Evolutionary conservation across 2,888 invertebrate species (phyloP).

Genomic region (Sussaba pulchella): DNA sequence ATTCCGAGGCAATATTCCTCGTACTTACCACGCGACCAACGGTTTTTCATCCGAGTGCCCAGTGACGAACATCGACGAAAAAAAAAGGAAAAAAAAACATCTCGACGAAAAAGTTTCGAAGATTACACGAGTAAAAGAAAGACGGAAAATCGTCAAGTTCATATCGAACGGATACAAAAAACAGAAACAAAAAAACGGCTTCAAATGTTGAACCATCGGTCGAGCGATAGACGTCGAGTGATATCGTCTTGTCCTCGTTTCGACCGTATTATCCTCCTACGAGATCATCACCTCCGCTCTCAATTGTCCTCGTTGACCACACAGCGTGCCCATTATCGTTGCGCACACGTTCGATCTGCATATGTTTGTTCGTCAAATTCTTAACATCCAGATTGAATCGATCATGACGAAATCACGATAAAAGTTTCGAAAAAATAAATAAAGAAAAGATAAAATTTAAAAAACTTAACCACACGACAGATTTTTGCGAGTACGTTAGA

Average conservation of each 20-base stretch:
- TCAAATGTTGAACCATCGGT: not conserved
- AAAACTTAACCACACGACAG: too few species aligned
- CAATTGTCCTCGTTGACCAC: constrained; percentile 69
- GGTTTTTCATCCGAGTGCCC: not conserved
- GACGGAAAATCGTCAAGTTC: too few species aligned
- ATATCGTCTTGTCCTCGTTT: constrained; percentile 31
- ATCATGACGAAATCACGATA: not conserved
- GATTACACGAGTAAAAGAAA: too few species aligned
- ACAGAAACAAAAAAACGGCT: not conserved
- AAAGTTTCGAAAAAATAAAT: too few species aligned
- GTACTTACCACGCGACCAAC: not conserved
- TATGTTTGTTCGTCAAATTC: constrained; percentile 19
- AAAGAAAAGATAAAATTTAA: too few species aligned
- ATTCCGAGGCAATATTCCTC: constrained; percentile 1
- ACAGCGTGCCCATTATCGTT: not conserved
- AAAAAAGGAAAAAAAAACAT: too few species aligned
- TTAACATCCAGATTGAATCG: not conserved
- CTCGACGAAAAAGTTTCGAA: not conserved
- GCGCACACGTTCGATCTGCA: constrained; percentile 2
- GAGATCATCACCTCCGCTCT: constrained; percentile 35
- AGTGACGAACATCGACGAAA: not conserved
- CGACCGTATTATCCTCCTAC: constrained; percentile 37
- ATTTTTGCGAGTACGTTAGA: too few species aligned
- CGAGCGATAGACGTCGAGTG: constrained; percentile 1
- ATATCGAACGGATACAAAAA: too few species aligned